Evolutionary conservation across 2,797 vertebrate species (phyloP).

Genomic region (Helarctos malayanus): DNA sequence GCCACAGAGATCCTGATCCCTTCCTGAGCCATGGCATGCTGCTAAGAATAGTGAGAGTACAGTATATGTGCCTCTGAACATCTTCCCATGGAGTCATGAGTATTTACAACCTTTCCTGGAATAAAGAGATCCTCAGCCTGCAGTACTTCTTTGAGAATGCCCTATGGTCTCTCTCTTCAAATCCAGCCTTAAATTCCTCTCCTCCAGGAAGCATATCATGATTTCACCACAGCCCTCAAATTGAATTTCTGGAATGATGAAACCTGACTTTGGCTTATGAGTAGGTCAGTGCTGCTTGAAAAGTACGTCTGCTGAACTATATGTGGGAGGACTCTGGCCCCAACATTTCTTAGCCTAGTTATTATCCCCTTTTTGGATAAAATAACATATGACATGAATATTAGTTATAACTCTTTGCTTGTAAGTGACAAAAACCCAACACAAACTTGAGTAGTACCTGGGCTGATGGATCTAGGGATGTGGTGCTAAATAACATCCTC

Average conservation of each 20-base stretch:
- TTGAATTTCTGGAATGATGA: neutral
- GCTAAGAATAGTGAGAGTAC: constrained; percentile 71
- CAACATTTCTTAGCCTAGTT: neutral
- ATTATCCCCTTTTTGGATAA: neutral
- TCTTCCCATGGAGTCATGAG: neutral
- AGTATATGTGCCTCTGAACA: constrained; percentile 10
- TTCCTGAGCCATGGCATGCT: neutral
- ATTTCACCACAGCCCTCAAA: neutral
- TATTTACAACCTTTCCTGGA: neutral
- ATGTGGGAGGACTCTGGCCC: neutral
- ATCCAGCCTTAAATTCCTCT: neutral
- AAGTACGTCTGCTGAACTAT: neutral
- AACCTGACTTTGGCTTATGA: neutral
- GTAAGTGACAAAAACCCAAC: neutral
- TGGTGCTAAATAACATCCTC: rapidly evolving
- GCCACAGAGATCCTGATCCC: neutral
- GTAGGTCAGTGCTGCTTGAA: neutral
- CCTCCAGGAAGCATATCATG: neutral
- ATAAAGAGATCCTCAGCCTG: neutral
- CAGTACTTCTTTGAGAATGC: neutral
- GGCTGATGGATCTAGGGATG: neutral
- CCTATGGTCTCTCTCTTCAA: neutral
- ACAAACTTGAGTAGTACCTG: neutral
- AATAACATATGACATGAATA: neutral
- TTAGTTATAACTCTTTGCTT: neutral